Evolutionary conservation across 1,140 invertebrate species (phyloP).

Genomic region (Eumaeus atala): DNA sequence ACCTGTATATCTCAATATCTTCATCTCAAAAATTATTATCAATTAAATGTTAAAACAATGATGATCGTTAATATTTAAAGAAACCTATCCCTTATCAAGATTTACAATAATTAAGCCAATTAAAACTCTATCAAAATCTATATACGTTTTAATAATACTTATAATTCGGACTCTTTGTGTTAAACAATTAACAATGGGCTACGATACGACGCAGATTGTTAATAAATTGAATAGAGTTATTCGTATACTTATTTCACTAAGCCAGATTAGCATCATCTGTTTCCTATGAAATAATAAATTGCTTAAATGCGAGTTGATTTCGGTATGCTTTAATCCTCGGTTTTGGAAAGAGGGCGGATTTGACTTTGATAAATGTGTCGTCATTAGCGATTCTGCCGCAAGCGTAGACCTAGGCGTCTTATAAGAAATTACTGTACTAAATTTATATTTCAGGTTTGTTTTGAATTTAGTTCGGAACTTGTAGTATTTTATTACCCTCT

Average conservation of each 20-base stretch:
- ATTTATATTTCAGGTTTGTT: too few species aligned
- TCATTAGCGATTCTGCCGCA: conserved; percentile 16
- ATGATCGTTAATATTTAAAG: too few species aligned
- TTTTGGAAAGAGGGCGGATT: conserved; percentile 14
- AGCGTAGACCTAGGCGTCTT: conserved; percentile 5
- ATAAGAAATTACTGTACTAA: background rate
- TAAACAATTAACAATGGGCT: background rate
- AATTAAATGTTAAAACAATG: too few species aligned
- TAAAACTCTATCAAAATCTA: too few species aligned
- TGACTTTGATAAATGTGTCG: conserved; percentile 18
- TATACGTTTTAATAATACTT: background rate
- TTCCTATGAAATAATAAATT: conserved; percentile 16
- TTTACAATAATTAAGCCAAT: too few species aligned
- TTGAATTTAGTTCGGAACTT: too few species aligned
- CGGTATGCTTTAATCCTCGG: conserved; percentile 16
- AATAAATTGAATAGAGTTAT: conserved; percentile 3
- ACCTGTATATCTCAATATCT: too few species aligned
- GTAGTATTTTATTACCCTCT: too few species aligned
- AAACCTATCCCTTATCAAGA: too few species aligned
- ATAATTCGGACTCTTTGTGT: background rate
- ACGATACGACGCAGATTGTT: background rate
- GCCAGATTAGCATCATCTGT: conserved; percentile 7
- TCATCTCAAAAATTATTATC: too few species aligned
- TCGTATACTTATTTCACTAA: conserved; percentile 6
- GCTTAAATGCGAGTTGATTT: conserved; percentile 15